Evolutionary conservation across 2,113 vertebrate genomes (phyloP).

Genomic region (Pedetes capensis): DNA sequence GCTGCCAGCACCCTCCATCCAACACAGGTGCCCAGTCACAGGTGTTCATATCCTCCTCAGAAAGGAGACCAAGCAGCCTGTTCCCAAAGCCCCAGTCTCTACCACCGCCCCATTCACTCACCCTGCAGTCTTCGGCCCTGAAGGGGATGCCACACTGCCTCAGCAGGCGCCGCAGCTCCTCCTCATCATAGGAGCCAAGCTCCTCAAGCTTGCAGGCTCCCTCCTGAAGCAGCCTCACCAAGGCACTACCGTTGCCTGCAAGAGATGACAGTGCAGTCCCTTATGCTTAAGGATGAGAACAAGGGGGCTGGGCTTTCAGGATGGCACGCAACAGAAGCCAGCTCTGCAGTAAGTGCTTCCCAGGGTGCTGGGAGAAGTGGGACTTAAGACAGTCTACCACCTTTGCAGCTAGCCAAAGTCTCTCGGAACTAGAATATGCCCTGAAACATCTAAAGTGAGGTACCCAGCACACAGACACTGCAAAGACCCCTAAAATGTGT

Average conservation of each 20-base stretch:
- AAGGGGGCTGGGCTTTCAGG: not conserved
- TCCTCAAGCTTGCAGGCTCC: conserved; percentile 89
- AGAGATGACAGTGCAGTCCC: not conserved
- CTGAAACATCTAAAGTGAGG: not conserved
- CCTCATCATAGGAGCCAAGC: conserved; percentile 86
- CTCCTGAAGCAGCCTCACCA: conserved; percentile 93
- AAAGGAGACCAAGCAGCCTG: not conserved
- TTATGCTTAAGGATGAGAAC: not conserved
- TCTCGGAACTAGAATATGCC: not conserved
- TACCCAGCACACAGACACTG: not conserved
- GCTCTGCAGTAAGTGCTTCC: not conserved
- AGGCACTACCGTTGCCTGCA: conserved; percentile 88
- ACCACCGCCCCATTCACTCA: conserved; percentile 28
- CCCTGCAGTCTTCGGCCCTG: conserved; percentile 85
- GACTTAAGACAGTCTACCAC: not conserved
- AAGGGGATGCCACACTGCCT: conserved; percentile 85
- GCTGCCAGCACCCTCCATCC: not conserved
- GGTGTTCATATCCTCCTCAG: not conserved
- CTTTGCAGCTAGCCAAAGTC: not conserved
- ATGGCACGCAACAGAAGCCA: not conserved
- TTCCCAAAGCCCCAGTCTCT: not conserved
- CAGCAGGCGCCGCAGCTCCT: conserved; percentile 88
- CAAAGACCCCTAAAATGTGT: not conserved
- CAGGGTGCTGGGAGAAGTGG: not conserved
- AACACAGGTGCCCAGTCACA: not conserved